Conservation (phyloP, 2,113 vertebrate species). For the Piliocolobus tephrosceles region DNA sequence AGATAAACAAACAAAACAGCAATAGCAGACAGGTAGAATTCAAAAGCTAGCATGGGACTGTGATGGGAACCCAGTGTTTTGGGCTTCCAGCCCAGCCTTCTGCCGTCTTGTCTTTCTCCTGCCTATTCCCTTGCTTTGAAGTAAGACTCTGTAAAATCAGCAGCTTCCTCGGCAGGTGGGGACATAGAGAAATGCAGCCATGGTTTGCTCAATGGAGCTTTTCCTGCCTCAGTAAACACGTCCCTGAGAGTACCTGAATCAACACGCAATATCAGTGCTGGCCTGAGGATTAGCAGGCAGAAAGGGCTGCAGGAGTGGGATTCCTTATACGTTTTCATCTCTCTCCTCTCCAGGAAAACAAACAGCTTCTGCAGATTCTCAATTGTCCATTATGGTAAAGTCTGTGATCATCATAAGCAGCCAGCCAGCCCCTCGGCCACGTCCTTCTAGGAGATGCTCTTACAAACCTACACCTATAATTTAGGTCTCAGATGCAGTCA, state of each 20-base stretch:
- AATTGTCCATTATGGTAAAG: background rate
- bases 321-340: background rate
- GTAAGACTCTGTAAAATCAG: background rate
- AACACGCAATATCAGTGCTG: background rate
- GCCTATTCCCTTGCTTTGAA: background rate
- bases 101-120: too few relatives aligned
- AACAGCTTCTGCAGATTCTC: background rate
- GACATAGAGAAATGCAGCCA: background rate
- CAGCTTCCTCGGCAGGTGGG: background rate
- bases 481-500: background rate
- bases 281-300: background rate
- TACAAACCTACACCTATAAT: background rate
- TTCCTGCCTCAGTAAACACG: background rate
- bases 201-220: background rate
- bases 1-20: background rate
- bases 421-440: accelerated
- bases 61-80: background rate
- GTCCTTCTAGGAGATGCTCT: background rate
- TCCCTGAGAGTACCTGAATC: background rate
- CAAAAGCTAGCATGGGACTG: accelerated
- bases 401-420: background rate
- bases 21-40: accelerated
- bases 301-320: background rate
- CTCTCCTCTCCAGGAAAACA: constrained; percentile 43
- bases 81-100: too few relatives aligned